phyloP scores from a whole-genome alignment of 2,888 invertebrate species.

The Pseudoips prasinana region DNA sequence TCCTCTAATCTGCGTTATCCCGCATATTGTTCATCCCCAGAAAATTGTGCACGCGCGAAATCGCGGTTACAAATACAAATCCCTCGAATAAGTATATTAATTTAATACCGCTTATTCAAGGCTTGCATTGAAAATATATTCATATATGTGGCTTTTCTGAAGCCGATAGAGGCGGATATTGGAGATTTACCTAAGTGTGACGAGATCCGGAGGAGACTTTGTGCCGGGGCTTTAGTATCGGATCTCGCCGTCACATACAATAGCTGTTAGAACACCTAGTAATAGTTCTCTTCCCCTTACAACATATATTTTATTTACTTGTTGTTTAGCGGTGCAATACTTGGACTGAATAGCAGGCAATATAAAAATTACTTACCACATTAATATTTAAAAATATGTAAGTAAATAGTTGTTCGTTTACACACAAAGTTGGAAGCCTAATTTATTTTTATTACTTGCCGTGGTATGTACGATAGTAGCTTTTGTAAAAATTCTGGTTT shows the following conservation, averaged over 20 bases:
- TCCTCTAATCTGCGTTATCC: conserved; percentile 10
- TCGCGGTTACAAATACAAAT: too few species aligned
- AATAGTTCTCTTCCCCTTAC: conserved; percentile 51
- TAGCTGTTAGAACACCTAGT: conserved; percentile 52
- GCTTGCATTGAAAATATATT: conserved; percentile 33
- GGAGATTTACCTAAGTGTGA: conserved; percentile 73
- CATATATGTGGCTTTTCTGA: conserved; percentile 49
- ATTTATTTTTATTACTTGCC: too few species aligned
- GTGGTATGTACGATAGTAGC: too few species aligned
- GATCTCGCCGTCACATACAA: conserved; percentile 53
- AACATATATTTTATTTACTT: conserved; percentile 32
- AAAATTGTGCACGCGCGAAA: too few species aligned
- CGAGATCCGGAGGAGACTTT: conserved; percentile 65
- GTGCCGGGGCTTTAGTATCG: conserved; percentile 55
- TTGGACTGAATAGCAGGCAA: too few species aligned
- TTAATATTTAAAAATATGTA: too few species aligned
- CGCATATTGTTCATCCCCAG: too few species aligned
- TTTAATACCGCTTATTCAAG: conserved; percentile 29
- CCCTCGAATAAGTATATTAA: conserved; percentile 7
- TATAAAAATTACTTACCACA: too few species aligned
- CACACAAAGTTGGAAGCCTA: too few species aligned
- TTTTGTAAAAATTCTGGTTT: too few species aligned
- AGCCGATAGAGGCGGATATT: conserved; percentile 68
- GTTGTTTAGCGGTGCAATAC: conserved; percentile 11
- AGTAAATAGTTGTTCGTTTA: too few species aligned